These are phyloP conservation scores for Caloenas nicobarica DNA, from an alignment of 2,113 vertebrate species.

Conservation along the genomic window DNA sequence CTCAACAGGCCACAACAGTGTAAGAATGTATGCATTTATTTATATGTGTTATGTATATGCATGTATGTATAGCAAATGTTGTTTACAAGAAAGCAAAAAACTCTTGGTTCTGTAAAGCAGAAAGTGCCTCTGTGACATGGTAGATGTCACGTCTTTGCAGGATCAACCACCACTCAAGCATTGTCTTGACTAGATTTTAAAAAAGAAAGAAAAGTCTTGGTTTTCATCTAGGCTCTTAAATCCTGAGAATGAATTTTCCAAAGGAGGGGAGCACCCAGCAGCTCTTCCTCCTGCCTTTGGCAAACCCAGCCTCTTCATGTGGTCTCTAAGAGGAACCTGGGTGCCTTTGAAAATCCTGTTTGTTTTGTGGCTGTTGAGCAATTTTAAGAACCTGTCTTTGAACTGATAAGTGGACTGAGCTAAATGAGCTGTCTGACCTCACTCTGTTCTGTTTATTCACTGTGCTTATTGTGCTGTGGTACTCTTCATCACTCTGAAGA, in stretches of 20 bases:
- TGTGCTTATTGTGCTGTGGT: accelerated
- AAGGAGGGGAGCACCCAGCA: not conserved
- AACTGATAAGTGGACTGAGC: not conserved
- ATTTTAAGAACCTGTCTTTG: not conserved
- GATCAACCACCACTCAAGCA: not conserved
- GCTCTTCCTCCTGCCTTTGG: not conserved
- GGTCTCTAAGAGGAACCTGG: not conserved
- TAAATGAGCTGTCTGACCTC: not conserved
- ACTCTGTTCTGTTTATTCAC: not conserved
- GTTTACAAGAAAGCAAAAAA: not conserved
- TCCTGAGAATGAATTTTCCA: not conserved
- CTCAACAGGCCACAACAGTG: not conserved
- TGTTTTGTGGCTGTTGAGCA: not conserved
- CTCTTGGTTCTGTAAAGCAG: not conserved
- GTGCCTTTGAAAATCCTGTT: not conserved
- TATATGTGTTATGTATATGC: not conserved
- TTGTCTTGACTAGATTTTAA: not conserved
- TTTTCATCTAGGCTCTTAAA: not conserved
- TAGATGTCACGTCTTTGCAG: not conserved
- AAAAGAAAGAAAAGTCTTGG: not conserved
- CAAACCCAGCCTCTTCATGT: not conserved
- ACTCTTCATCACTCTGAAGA: not conserved
- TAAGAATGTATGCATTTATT: not conserved
- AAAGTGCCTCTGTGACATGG: not conserved
- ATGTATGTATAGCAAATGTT: not conserved